Evolutionary conservation across 2,113 vertebrate genomes (phyloP), one percentile per base, ranked within the genome.

Genomic region (Morone chrysops): DNA sequence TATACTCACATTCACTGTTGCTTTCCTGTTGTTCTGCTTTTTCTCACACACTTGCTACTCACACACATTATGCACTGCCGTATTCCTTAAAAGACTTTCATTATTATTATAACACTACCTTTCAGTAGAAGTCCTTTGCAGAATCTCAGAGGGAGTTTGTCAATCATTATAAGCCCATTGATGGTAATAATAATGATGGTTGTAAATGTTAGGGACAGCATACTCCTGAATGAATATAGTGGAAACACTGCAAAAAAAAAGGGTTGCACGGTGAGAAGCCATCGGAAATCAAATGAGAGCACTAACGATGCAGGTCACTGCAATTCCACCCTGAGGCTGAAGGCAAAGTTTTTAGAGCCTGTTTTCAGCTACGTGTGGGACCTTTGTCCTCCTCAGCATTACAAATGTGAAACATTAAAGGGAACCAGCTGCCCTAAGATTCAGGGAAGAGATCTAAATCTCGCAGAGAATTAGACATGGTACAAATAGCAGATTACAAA

Each of bases 391-490:
- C 7, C 36, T 8, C 14, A 47, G 67, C 60, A 70, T 77, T 56
- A 1, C 77, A 84, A n/a, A 75, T 62, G 76, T 63, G 20, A 80
- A 63, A 57, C 56, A 18, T 72, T 38, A n/a, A n/a, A 50, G 12
- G 14, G 17, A 80, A 65, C 43, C 59, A 59, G 40, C 12, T 48
- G 25, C 18, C 41, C 9, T 22, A 7, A 54, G 57, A 40, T 40
- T 65, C 60, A 40, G 48, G 6, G 20, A 41, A 68, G n/a, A 25
- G 12, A 48, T 13, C 45, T 7, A 17, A 22, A 38, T 54, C 38
- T 18, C 14, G 1, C 11, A 10, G 18, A 79, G 51, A 57, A 54
- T 48, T 6, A 20, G 36, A 22, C 3, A 25, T 36, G 11, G 14
- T 14, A 54, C 22, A 20, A 50, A 67, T 16, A 31, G 31, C 18